These are phyloP conservation scores for Harpagifer antarcticus DNA, from an alignment of 2,797 vertebrate species.

Conservation along the genomic window DNA sequence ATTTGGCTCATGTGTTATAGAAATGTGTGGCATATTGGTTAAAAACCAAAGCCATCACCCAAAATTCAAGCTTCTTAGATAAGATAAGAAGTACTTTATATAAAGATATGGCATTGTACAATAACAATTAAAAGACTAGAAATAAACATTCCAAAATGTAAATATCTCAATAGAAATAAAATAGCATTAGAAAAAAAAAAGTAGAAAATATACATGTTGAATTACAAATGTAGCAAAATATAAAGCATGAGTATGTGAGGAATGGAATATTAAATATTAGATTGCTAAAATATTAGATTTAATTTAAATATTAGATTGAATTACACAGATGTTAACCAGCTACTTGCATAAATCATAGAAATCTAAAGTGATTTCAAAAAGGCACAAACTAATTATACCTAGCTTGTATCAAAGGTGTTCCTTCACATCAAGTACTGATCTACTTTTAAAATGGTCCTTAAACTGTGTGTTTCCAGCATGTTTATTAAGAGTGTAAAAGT, in stretches of 20 bases:
- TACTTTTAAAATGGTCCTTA: neutral
- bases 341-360: neutral
- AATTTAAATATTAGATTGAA: too few species aligned
- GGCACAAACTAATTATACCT: neutral
- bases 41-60: neutral
- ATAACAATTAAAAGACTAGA: too few species aligned
- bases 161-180: too few species aligned
- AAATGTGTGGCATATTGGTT: neutral
- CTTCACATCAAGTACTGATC: neutral
- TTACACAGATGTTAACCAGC: neutral
- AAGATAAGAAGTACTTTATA: too few species aligned
- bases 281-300: too few species aligned
- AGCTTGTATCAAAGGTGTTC: neutral
- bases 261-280: too few species aligned
- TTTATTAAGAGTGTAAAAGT: conserved; percentile 37
- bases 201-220: too few species aligned
- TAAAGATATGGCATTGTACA: too few species aligned
- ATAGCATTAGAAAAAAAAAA: too few species aligned
- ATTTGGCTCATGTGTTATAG: neutral
- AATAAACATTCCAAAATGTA: too few species aligned
- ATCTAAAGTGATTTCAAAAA: neutral
- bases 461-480: conserved; percentile 28
- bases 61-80: neutral
- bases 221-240: too few species aligned
- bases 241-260: too few species aligned